Evolutionary conservation across 2,113 vertebrate genomes (phyloP).

Genomic region (Tringa solitaria): DNA sequence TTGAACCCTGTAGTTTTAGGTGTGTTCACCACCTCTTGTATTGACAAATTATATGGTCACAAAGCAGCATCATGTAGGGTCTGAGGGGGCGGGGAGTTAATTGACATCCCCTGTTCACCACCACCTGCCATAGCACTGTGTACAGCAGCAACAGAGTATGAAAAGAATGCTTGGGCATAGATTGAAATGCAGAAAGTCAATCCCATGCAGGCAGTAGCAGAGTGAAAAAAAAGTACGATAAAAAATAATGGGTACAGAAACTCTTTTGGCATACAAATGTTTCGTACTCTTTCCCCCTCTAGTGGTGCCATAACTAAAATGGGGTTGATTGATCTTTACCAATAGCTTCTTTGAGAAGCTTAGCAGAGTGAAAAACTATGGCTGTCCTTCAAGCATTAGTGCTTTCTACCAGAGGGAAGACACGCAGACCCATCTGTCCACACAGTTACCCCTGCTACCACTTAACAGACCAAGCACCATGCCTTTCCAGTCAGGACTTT

Average conservation of each 20-base stretch:
- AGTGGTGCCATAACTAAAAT: not conserved
- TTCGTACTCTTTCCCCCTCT: conserved; percentile 20
- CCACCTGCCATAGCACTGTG: not conserved
- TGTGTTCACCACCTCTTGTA: not conserved
- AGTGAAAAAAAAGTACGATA: not conserved
- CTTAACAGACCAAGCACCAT: not conserved
- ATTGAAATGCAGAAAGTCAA: not conserved
- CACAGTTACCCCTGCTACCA: not conserved
- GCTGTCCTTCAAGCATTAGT: not conserved
- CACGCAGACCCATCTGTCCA: not conserved
- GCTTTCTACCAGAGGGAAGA: not conserved
- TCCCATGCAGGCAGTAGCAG: not conserved
- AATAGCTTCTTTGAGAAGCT: not conserved
- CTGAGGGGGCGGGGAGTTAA: not conserved
- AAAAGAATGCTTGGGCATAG: not conserved
- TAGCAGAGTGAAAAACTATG: not conserved
- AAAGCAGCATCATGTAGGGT: not conserved
- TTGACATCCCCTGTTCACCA: not conserved
- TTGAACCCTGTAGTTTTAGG: not conserved
- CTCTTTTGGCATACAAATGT: not conserved
- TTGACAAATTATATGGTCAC: not conserved
- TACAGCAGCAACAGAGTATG: not conserved
- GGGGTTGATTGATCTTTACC: not conserved
- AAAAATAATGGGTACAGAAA: not conserved
- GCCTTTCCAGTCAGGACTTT: not conserved